Evolutionary conservation across 1,140 invertebrate genomes (phyloP).

Genomic region (Oryctes rhinoceros): DNA sequence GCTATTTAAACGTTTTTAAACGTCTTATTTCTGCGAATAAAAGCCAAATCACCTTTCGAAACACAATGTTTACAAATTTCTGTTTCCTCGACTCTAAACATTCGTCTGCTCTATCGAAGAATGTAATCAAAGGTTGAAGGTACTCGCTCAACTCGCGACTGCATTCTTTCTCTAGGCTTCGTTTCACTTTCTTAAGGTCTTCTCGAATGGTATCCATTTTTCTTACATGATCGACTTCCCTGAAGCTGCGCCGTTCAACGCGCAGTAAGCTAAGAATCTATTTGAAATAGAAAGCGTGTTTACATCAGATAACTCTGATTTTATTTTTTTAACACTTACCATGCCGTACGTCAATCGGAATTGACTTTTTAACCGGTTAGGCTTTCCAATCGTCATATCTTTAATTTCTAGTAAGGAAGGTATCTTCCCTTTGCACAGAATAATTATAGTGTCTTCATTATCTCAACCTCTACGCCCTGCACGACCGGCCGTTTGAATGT

Average conservation of each 20-base stretch:
- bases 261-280: slow-evolving; percentile 60
- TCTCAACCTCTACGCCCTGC: slow-evolving; percentile 95
- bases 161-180: slow-evolving; percentile 64
- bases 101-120: slow-evolving; percentile 71
- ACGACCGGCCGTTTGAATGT: slow-evolving; percentile 97
- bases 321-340: slow-evolving; percentile 66
- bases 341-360: slow-evolving; percentile 92
- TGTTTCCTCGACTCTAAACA: slow-evolving; percentile 69
- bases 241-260: slow-evolving; percentile 87
- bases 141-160: slow-evolving; percentile 64
- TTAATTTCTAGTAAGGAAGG: slow-evolving; percentile 77
- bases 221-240: slow-evolving; percentile 77
- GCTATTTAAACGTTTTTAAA: too few relatives aligned
- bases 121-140: slow-evolving; percentile 71
- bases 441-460: slow-evolving; percentile 91
- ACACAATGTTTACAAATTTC: slow-evolving; percentile 62
- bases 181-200: slow-evolving; percentile 70
- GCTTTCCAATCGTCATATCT: slow-evolving; percentile 84
- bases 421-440: slow-evolving; percentile 86
- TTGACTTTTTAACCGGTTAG: slow-evolving; percentile 56
- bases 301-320: neutral
- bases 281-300: neutral
- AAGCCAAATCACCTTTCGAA: too few relatives aligned
- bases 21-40: too few relatives aligned
- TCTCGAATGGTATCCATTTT: slow-evolving; percentile 70